Conservation (phyloP, 2,113 vertebrate genomes). For the Xyliphius kryptos region DNA sequence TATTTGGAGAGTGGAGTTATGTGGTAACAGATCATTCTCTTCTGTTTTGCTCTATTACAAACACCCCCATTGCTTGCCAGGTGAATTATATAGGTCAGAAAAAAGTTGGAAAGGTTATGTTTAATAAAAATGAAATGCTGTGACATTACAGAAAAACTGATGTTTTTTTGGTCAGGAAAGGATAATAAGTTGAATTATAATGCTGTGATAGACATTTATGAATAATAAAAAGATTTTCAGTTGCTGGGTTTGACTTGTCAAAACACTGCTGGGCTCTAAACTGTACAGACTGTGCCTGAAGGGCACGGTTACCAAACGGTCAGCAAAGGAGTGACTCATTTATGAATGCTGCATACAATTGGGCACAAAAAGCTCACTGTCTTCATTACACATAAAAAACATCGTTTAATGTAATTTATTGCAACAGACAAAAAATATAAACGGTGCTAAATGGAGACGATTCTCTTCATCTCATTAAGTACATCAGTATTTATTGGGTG, state of each 20-base stretch:
- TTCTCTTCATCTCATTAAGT: no score
- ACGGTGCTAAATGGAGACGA: no score
- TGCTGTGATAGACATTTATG: slow-evolving; percentile 21
- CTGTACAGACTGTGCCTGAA: slow-evolving; percentile 25
- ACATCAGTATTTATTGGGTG: no score
- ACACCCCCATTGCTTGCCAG: slow-evolving; percentile 9
- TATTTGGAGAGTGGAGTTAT: slow-evolving; percentile 32
- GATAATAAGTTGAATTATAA: background rate
- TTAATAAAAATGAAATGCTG: slow-evolving; percentile 2
- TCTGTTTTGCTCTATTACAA: slow-evolving; percentile 4
- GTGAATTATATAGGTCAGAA: slow-evolving; percentile 40
- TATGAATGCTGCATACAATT: slow-evolving; percentile 10
- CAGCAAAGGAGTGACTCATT: slow-evolving; percentile 50
- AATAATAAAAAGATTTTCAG: slow-evolving; percentile 24
- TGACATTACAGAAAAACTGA: slow-evolving; percentile 3
- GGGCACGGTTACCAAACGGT: slow-evolving; percentile 42
- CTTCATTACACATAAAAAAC: slow-evolving; percentile 29
- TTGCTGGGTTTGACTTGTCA: slow-evolving; percentile 49
- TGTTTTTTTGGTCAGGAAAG: slow-evolving; percentile 14
- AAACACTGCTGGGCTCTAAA: slow-evolving; percentile 32
- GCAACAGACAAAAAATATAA: no score
- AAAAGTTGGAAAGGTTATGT: slow-evolving; percentile 31
- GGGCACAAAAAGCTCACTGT: slow-evolving; percentile 18
- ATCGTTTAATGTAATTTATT: no score
- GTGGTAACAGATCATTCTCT: slow-evolving; percentile 11